A percentile compares a stretch with the other conserved stretches of the same genome.
Conservation (phyloP, 2,113 vertebrate species). For the Heterocephalus glaber region DNA sequence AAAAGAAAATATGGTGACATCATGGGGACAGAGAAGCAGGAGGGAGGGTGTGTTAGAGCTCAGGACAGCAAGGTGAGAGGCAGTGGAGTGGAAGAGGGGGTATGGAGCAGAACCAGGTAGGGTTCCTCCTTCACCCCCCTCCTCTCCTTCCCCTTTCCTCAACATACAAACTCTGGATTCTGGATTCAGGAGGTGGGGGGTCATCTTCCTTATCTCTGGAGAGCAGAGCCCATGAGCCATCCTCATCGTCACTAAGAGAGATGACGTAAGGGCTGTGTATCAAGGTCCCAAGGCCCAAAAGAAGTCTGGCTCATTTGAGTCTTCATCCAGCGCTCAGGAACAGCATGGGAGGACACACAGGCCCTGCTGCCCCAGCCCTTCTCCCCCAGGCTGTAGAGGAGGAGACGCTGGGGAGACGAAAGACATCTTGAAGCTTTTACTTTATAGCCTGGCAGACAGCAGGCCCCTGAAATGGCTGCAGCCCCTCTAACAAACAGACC, state of each 20-base stretch:
- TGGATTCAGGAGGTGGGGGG: constrained; percentile 88
- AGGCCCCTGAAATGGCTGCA: not conserved
- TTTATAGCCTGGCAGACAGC: not conserved
- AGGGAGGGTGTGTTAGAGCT: not conserved
- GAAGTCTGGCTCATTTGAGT: not conserved
- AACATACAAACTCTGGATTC: constrained; percentile 94
- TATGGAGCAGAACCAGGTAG: not conserved
- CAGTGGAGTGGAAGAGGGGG: not conserved
- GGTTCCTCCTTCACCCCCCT: not conserved
- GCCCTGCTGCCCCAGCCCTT: not conserved
- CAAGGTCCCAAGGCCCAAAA: not conserved
- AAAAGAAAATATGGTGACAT: not conserved
- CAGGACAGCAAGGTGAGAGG: not conserved
- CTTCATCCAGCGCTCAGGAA: not conserved
- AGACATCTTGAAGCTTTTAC: constrained; percentile 1
- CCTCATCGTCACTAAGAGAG: constrained; percentile 90
- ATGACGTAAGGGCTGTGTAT: not conserved
- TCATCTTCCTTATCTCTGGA: constrained; percentile 75
- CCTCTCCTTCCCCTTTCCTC: not conserved
- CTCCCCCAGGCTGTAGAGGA: not conserved
- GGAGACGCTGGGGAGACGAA: not conserved
- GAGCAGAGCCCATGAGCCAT: constrained; percentile 84
- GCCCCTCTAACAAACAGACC: not conserved
- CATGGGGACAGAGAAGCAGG: not conserved
- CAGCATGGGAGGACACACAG: not conserved